Conservation (phyloP, 92 coral and sea anemone species). For the Porites rus region DNA sequence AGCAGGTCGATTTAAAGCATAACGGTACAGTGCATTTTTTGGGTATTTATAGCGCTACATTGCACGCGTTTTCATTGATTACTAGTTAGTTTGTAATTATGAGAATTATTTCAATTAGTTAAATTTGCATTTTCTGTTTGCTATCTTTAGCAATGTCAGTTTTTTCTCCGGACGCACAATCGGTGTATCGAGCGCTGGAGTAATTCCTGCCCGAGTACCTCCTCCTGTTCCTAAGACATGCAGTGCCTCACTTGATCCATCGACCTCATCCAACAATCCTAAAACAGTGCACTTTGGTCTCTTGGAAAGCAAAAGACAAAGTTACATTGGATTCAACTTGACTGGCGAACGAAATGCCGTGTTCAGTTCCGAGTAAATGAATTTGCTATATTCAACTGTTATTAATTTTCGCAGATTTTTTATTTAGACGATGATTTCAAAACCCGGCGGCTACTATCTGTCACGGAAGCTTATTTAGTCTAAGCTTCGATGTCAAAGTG, state of each 20-base stretch:
- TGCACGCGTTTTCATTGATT: too few relatives aligned
- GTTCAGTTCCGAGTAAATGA: conserved; percentile 34
- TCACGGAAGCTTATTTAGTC: too few relatives aligned
- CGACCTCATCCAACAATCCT: conserved; percentile 37
- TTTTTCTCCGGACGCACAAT: conserved; percentile 63
- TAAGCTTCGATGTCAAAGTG: too few relatives aligned
- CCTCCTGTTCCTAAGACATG: conserved; percentile 73
- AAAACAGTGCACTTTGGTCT: conserved; percentile 23
- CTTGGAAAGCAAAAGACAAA: conserved; percentile 1
- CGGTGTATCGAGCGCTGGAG: conserved; percentile 84
- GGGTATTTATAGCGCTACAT: too few relatives aligned
- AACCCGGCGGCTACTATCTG: too few relatives aligned
- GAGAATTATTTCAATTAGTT: not conserved
- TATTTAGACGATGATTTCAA: not conserved
- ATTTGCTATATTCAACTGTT: not conserved
- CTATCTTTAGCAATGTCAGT: conserved; percentile 52
- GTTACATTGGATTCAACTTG: conserved; percentile 46
- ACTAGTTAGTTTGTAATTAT: not conserved
- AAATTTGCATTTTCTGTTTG: not conserved
- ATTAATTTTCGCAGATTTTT: not conserved
- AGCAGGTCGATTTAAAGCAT: too few relatives aligned
- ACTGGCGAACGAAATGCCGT: conserved; percentile 21
- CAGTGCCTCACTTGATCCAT: conserved; percentile 40
- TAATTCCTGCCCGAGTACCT: conserved; percentile 68
- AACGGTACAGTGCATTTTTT: too few relatives aligned